Percentiles rank a stretch among this genome's conserved stretches.
These are phyloP conservation scores for Erythrolamprus reginae DNA, from an alignment of 2,113 vertebrate genomes.

Conservation along the genomic window DNA sequence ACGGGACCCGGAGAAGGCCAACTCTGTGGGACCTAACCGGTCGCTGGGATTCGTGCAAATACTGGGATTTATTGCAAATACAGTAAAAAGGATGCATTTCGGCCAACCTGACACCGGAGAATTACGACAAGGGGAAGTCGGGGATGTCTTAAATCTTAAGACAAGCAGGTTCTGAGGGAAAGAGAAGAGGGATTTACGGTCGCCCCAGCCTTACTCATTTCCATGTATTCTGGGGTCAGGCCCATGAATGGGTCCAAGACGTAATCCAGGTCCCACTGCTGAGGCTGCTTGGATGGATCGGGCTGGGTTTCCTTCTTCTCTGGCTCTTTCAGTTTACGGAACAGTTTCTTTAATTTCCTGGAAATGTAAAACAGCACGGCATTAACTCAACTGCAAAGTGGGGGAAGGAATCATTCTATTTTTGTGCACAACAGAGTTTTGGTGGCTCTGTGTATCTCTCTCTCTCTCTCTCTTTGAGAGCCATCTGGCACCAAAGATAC, in stretches of 20 bases:
- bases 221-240: conserved; percentile 95
- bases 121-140: not conserved
- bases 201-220: conserved; percentile 85
- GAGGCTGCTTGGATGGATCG: conserved; percentile 71
- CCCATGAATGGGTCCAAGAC: conserved; percentile 88
- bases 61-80: not conserved
- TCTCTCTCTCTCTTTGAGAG: not conserved
- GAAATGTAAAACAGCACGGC: conserved; percentile 26
- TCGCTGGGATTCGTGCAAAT: too few relatives aligned
- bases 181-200: not conserved
- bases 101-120: not conserved
- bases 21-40: too few relatives aligned
- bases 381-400: not conserved
- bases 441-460: accelerated
- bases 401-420: not conserved
- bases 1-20: too few relatives aligned
- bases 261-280: conserved; percentile 89
- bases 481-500: not conserved
- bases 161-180: not conserved
- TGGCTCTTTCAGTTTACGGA: conserved; percentile 83
- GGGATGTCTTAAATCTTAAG: not conserved
- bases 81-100: not conserved
- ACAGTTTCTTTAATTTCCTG: conserved; percentile 94
- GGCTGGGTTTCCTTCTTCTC: conserved; percentile 67
- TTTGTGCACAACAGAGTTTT: not conserved